Percentiles rank a stretch among this genome's conserved stretches.
These are phyloP conservation scores for Spongilla lacustris DNA, from an alignment of 37 sponge, comb jelly and placozoan genomes.

Conservation along the genomic window DNA sequence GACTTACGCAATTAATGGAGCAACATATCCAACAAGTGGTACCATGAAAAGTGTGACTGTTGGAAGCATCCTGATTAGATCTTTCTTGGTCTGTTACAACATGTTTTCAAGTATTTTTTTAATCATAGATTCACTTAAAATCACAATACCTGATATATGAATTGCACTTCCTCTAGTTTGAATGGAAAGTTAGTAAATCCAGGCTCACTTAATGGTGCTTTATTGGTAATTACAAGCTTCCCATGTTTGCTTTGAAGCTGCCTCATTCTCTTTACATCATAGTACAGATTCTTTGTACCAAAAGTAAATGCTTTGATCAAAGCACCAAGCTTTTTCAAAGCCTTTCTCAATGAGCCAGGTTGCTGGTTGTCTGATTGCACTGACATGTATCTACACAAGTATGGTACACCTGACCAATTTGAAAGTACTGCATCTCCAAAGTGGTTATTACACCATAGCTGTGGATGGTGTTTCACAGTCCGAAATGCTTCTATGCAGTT, in stretches of 20 bases:
- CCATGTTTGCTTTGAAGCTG: slow-evolving; percentile 3
- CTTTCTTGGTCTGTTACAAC: slow-evolving; percentile 31
- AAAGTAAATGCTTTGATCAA: not conserved
- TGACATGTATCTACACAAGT: not conserved
- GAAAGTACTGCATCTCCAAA: not conserved
- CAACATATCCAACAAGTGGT: slow-evolving; percentile 73
- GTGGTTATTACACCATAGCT: not conserved
- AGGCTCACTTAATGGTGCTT: slow-evolving; percentile 8
- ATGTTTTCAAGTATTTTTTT: not conserved
- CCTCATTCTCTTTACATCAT: slow-evolving; percentile 13
- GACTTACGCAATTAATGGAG: slow-evolving; percentile 71
- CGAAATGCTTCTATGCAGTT: not conserved
- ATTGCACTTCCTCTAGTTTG: slow-evolving; percentile 27
- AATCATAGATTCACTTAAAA: not conserved
- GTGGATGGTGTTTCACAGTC: not conserved
- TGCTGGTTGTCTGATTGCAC: not conserved
- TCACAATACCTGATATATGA: slow-evolving; percentile 21
- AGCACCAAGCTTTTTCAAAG: not conserved
- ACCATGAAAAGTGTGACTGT: slow-evolving; percentile 59
- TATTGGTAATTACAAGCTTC: not conserved
- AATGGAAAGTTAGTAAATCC: slow-evolving; percentile 12
- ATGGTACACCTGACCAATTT: not conserved
- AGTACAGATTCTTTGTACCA: slow-evolving; percentile 16
- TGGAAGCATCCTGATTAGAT: slow-evolving; percentile 64
- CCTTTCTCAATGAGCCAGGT: not conserved